A percentile compares a stretch with the other conserved stretches of the same genome.
These are phyloP conservation scores for Propithecus perrieri DNA, from an alignment of 2,797 vertebrate genomes.

Conservation along the genomic window DNA sequence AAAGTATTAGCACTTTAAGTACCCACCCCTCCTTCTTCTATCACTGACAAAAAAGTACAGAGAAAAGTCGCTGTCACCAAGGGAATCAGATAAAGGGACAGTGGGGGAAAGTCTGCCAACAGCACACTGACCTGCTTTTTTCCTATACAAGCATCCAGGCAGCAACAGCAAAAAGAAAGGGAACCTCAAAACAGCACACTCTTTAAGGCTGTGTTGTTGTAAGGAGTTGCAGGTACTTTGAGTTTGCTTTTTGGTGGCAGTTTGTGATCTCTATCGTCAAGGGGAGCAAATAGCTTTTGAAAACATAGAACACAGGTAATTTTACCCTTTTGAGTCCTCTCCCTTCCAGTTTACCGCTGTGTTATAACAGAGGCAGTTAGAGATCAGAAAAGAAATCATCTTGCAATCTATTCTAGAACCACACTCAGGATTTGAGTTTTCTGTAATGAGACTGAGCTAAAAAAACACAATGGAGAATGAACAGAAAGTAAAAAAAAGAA, in stretches of 20 bases:
- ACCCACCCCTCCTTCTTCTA: background rate
- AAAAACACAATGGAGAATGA: background rate
- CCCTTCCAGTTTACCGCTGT: constrained; percentile 25
- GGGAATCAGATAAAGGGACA: constrained; percentile 62
- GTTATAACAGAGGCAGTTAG: background rate
- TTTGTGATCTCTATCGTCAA: constrained; percentile 51
- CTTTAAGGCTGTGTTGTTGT: constrained; percentile 47
- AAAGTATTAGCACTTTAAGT: constrained; percentile 50
- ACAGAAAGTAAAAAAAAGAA: background rate
- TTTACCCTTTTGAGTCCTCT: constrained; percentile 56
- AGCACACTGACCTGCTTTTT: constrained; percentile 27
- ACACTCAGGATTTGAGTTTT: constrained; percentile 30
- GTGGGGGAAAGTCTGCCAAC: constrained; percentile 45
- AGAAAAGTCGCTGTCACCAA: constrained; percentile 11
- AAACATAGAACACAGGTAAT: constrained; percentile 43
- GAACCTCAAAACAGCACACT: constrained; percentile 37
- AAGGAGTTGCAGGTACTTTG: constrained; percentile 46
- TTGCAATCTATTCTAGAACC: background rate
- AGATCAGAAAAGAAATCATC: constrained; percentile 37
- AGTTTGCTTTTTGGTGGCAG: background rate
- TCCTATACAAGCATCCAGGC: background rate
- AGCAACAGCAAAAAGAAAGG: constrained; percentile 53
- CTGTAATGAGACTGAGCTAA: background rate
- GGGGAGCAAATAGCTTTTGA: constrained; percentile 39
- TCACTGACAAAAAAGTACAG: background rate